Evolutionary conservation across 37 sponge, comb jelly and placozoan species (phyloP).

Genomic region (Theonella swinhoei): DNA sequence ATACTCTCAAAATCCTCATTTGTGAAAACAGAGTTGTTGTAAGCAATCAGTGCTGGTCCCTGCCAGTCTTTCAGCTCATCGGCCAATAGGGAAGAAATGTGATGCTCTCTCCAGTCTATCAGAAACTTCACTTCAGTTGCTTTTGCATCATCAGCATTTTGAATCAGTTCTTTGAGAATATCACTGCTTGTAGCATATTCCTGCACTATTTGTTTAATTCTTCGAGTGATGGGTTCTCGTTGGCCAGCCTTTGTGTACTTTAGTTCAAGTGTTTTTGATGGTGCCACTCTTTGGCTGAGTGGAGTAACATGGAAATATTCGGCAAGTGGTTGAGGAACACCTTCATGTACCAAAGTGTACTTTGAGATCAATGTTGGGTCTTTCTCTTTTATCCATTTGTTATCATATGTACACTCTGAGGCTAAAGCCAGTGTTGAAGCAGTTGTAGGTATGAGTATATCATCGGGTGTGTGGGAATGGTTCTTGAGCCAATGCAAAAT

Average conservation of each 20-base stretch:
- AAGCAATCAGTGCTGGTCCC: slow-evolving; percentile 79
- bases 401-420: slow-evolving; percentile 58
- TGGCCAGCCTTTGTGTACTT: slow-evolving; percentile 31
- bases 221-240: slow-evolving; percentile 59
- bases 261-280: slow-evolving; percentile 28
- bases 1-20: slow-evolving; percentile 78
- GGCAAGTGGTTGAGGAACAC: slow-evolving; percentile 24
- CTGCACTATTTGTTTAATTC: slow-evolving; percentile 57
- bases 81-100: slow-evolving; percentile 29
- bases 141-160: slow-evolving; percentile 86
- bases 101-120: slow-evolving; percentile 71
- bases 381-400: too few species aligned
- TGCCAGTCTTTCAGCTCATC: slow-evolving; percentile 78
- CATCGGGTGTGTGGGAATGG: neutral
- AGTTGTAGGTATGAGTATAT: slow-evolving; percentile 50
- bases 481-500: slow-evolving; percentile 36
- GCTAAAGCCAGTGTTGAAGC: slow-evolving; percentile 10
- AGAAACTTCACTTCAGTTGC: slow-evolving; percentile 81
- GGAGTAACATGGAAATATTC: slow-evolving; percentile 53
- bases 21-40: slow-evolving; percentile 68
- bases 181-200: slow-evolving; percentile 71
- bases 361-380: neutral
- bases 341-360: slow-evolving; percentile 34
- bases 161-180: slow-evolving; percentile 85
- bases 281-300: slow-evolving; percentile 49